Base-by-base conservation (phyloP, 2,797 vertebrate genomes). In the Poecile montanus region DNA sequence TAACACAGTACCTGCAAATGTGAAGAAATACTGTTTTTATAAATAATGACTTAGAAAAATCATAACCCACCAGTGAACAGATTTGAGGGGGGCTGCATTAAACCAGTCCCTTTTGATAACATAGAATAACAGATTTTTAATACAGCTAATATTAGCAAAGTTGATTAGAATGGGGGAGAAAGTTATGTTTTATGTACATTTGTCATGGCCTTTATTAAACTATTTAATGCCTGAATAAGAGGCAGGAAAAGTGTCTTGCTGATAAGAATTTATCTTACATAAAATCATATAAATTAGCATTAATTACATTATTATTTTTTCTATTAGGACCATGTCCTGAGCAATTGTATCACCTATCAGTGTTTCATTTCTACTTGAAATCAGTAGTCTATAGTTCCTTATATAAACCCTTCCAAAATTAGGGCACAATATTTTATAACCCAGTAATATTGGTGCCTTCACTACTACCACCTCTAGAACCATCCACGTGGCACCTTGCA, bases 1-100 rank as follows among this genome's bases (percentile, higher is more conserved):
- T 70, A 85, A 85, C 3, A 3, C 1, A 79, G 67, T 85, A 80
- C n/a, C 48, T 94, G 48, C 53, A 88, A 83, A 71, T 63, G 32
- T 63, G 73, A 94, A 66, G 44, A 79, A 54, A 73, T 0, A 47
- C 50, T 84, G 36, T 3, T 83, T 70, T 85, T 75, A 68, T 47
- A 89, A 89, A 85, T 50, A 81, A 61, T 78, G 36, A 74, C 73
- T 80, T 67, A 57, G 72, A 93, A 81, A 88, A 86, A 93, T 30
- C 66, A 83, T 48, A 86, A 89, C 27, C n/a, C 38, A 85, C 22
- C 45, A 80, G 48, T 60, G 72, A 95, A 81, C 45, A 91, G 76
- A 88, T 90, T 67, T 89, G 34, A 80, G 53, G 11, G 29, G 18
- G 19, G 22, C 40, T 85, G 56, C 68, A 57, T 50, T 90, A 88